Conservation (phyloP, 35 echinoderm and acorn worm genomes). For the Apostichopus californicus region DNA sequence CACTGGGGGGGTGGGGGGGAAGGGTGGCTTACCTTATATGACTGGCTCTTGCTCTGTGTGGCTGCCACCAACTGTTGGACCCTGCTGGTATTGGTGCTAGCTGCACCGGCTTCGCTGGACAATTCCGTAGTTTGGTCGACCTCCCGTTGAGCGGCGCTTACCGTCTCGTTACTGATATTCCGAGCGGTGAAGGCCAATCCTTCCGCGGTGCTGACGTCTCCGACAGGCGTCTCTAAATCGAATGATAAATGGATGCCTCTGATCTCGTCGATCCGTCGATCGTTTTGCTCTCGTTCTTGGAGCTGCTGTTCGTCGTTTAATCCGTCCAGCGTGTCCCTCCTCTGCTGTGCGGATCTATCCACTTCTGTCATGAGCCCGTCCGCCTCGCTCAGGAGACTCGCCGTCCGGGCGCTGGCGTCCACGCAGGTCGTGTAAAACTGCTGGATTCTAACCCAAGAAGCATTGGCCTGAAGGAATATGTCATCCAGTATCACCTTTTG, state of each 20-base stretch:
- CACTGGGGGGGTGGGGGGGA: too few relatives aligned
- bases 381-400: not conserved
- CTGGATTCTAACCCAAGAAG: slow-evolving; percentile 23
- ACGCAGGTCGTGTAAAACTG: not conserved
- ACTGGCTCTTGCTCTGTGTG: slow-evolving; percentile 52
- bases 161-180: not conserved
- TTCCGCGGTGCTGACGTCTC: slow-evolving; percentile 28
- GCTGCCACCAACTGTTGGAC: slow-evolving; percentile 36
- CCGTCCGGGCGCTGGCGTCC: not conserved
- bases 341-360: slow-evolving; percentile 25
- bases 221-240: slow-evolving; percentile 15
- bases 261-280: slow-evolving; percentile 45
- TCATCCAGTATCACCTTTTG: not conserved
- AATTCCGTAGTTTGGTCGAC: slow-evolving; percentile 21
- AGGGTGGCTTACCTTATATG: slow-evolving; percentile 57
- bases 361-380: not conserved
- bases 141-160: slow-evolving; percentile 2
- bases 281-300: slow-evolving; percentile 54
- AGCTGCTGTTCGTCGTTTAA: slow-evolving; percentile 18
- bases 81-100: slow-evolving; percentile 60
- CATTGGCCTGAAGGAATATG: not conserved
- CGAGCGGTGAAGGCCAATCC: not conserved
- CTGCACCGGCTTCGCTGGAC: slow-evolving; percentile 49
- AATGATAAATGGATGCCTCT: slow-evolving; percentile 47
- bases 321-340: slow-evolving; percentile 19